A percentile compares a stretch with the other conserved stretches of the same genome.
Evolutionary conservation across 2,888 invertebrate genomes (phyloP).

Genomic region (Amiota mariae): DNA sequence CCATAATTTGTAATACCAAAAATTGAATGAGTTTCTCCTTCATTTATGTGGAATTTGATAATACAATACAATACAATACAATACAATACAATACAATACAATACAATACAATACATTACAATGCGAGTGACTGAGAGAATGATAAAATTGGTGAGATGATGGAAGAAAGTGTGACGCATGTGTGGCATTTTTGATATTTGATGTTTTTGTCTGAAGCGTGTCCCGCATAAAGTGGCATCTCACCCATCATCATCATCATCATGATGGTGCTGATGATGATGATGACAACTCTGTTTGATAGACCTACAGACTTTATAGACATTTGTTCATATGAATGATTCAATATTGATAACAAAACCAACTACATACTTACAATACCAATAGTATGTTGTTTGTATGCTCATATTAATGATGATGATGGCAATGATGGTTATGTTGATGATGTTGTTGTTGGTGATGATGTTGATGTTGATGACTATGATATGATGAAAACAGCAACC

Average conservation of each 20-base stretch:
- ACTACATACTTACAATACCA: no score
- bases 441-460: neutral
- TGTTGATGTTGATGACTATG: neutral
- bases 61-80: neutral
- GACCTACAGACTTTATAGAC: no score
- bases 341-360: no score
- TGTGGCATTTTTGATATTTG: slow-evolving; percentile 19
- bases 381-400: neutral
- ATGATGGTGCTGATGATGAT: neutral
- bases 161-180: neutral
- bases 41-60: slow-evolving; percentile 14
- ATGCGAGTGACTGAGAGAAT: no score
- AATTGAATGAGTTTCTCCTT: slow-evolving; percentile 3
- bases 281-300: neutral
- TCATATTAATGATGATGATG: neutral
- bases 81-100: neutral
- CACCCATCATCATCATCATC: no score
- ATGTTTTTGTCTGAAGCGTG: slow-evolving; percentile 11
- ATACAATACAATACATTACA: no score
- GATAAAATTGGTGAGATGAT: no score
- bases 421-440: slow-evolving; percentile 1
- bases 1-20: slow-evolving; percentile 11
- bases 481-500: slow-evolving; percentile 29
- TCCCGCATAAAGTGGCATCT: slow-evolving; percentile 19
- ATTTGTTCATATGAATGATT: no score